Conservation (phyloP, 2,113 vertebrate genomes). For the Paramormyrops kingsleyae region DNA sequence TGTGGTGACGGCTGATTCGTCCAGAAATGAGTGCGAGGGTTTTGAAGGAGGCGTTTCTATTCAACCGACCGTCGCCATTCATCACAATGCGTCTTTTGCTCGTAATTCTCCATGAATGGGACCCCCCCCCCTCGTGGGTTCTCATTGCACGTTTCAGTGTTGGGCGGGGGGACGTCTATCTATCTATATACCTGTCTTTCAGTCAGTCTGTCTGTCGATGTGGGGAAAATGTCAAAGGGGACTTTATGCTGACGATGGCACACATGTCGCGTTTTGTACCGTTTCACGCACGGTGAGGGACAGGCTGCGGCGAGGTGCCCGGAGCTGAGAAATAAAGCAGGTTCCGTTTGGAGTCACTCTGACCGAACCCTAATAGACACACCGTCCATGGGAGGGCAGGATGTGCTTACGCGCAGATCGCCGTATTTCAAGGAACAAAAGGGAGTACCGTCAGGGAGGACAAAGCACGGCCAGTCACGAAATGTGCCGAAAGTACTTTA, state of each 20-base stretch:
- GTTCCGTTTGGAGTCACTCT: not conserved
- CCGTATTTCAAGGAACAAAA: conserved; percentile 14
- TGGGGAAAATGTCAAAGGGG: not conserved
- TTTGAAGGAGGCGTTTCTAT: not conserved
- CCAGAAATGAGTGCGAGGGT: not conserved
- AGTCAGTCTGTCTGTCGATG: not conserved
- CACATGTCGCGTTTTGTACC: not conserved
- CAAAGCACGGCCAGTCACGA: conserved; percentile 34
- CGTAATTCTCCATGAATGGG: conserved; percentile 10
- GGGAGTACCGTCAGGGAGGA: conserved; percentile 24
- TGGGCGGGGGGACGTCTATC: not conserved
- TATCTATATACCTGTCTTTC: not conserved
- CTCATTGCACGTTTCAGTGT: not conserved
- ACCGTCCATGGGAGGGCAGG: not conserved
- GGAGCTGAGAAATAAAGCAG: not conserved
- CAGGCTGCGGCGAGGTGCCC: not conserved
- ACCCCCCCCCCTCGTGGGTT: not conserved
- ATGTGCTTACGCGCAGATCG: not conserved
- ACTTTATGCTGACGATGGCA: not conserved
- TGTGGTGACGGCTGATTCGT: not conserved
- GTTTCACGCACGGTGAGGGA: not conserved
- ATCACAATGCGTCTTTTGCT: conserved; percentile 5
- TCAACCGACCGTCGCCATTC: conserved; percentile 13
- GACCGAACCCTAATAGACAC: not conserved
- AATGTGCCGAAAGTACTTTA: conserved; percentile 25